phyloP scores from a whole-genome alignment of 2,113 vertebrate species.

The Sceloporus tristichus region DNA sequence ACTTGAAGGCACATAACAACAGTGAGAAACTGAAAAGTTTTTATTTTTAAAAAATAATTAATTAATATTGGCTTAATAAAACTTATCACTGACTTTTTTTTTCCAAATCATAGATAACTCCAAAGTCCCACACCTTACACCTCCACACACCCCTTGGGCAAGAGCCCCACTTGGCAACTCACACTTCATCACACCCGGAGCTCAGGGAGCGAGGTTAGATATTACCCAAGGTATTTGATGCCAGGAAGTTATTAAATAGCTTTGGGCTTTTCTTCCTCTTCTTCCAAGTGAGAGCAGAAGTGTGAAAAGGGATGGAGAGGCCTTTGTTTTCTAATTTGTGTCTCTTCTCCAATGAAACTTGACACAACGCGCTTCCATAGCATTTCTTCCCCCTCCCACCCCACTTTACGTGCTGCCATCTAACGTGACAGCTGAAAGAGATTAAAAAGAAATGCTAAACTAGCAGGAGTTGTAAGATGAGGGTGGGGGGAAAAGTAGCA shows the following conservation, averaged over 20 bases:
- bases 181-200: not conserved
- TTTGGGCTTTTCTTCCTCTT: not conserved
- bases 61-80: not conserved
- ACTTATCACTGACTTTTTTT: not conserved
- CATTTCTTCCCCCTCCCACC: constrained; percentile 5
- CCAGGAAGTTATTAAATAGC: constrained; percentile 3
- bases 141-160: not conserved
- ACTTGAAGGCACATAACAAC: too few species aligned
- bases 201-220: not conserved
- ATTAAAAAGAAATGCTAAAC: constrained; percentile 85
- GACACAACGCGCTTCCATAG: constrained; percentile 74
- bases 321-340: constrained; percentile 74
- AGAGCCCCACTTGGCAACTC: not conserved
- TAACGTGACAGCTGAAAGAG: constrained; percentile 83
- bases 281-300: constrained; percentile 48
- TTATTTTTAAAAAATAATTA: not conserved
- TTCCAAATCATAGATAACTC: not conserved
- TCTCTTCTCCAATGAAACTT: constrained; percentile 79
- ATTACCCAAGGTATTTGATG: not conserved
- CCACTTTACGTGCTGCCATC: constrained; percentile 75
- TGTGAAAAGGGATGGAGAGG: constrained; percentile 52
- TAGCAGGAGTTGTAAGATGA: constrained; percentile 74
- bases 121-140: not conserved
- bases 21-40: not conserved
- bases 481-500: constrained; percentile 78